Evolutionary conservation across 2,797 vertebrate genomes (phyloP).

Genomic region (Helarctos malayanus): DNA sequence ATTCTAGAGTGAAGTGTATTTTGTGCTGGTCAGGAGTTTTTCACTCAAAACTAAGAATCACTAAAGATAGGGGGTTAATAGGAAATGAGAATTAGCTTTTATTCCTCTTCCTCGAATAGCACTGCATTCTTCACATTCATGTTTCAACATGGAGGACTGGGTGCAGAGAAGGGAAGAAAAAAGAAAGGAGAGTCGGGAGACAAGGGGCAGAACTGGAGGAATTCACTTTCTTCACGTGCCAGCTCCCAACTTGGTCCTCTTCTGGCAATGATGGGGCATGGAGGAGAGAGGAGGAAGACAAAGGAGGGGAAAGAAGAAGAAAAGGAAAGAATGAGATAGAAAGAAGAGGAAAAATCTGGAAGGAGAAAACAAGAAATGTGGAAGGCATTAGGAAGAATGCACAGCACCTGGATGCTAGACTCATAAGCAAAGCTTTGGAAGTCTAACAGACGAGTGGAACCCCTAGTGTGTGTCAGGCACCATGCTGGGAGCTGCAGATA

Average conservation of each 20-base stretch:
- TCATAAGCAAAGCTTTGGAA: background rate
- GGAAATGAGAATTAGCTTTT: background rate
- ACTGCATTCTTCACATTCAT: background rate
- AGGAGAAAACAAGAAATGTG: background rate
- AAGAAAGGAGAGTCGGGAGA: background rate
- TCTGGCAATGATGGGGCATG: background rate
- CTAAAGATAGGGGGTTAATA: background rate
- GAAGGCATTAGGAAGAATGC: background rate
- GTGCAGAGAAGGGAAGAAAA: background rate
- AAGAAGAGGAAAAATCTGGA: background rate
- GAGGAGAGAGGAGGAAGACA: background rate
- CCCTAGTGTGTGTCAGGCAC: background rate
- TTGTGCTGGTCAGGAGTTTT: background rate
- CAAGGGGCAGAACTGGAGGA: background rate
- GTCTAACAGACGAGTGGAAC: background rate
- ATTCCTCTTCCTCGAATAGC: background rate
- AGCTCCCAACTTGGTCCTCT: background rate
- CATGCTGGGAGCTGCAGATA: background rate
- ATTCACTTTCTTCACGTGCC: background rate
- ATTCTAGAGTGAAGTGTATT: background rate
- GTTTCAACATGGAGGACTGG: background rate
- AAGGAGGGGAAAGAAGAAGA: background rate
- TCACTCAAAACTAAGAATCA: background rate
- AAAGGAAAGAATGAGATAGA: background rate
- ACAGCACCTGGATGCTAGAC: background rate